Percentiles rank a stretch among this genome's conserved stretches.
Conservation (phyloP, 2,888 invertebrate genomes). For the Erebia aethiops region DNA sequence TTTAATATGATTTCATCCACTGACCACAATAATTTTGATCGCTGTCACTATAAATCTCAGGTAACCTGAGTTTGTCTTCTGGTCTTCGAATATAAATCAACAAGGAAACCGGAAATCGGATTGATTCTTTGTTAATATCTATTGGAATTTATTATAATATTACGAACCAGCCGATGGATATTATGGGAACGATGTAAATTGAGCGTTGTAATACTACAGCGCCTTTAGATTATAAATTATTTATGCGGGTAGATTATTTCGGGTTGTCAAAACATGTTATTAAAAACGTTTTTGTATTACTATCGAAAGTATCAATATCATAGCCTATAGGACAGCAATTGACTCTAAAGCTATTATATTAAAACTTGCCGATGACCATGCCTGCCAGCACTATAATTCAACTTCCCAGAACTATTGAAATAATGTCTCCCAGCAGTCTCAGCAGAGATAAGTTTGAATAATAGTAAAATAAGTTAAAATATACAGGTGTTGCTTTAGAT, state of each 20-base stretch:
- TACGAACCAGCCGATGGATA: slow-evolving; percentile 2
- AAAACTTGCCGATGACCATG: too few species aligned
- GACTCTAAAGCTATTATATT: too few species aligned
- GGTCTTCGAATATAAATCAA: background rate
- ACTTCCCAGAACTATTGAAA: too few species aligned
- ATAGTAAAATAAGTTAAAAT: too few species aligned
- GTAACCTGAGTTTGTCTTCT: background rate
- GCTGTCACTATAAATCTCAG: background rate
- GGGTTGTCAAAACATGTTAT: too few species aligned
- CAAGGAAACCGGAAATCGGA: background rate
- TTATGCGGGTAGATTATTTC: background rate
- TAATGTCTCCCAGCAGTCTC: too few species aligned
- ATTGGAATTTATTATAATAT: slow-evolving; percentile 2
- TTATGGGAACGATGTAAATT: slow-evolving; percentile 13
- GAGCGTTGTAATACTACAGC: background rate
- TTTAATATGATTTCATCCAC: background rate
- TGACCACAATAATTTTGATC: background rate
- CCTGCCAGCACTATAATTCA: too few species aligned
- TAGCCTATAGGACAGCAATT: too few species aligned
- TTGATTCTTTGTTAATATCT: background rate
- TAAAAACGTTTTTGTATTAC: background rate
- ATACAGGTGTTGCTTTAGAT: too few species aligned
- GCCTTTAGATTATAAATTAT: background rate
- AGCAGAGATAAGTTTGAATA: too few species aligned
- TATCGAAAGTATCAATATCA: too few species aligned